Percentiles rank a stretch among this genome's conserved stretches.
phyloP scores from a whole-genome alignment of 1,140 invertebrate genomes.

The Bombus waltoni region DNA sequence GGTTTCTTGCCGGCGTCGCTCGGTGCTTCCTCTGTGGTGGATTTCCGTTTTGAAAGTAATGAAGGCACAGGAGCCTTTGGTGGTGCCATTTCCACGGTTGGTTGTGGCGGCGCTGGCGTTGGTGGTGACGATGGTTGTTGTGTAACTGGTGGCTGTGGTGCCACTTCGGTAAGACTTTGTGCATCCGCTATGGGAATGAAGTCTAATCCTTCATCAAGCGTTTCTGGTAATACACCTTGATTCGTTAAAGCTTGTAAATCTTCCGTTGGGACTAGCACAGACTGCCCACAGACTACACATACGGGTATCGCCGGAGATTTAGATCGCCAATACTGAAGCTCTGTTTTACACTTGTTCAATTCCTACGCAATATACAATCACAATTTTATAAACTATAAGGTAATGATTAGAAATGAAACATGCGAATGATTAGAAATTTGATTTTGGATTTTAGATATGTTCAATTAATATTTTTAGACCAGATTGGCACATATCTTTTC shows the following conservation, averaged over 20 bases:
- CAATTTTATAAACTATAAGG: not conserved
- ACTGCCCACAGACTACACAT: conserved; percentile 85
- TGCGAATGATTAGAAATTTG: not conserved
- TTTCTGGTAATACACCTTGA: conserved; percentile 85
- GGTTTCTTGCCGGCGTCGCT: conserved; percentile 77
- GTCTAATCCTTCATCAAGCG: conserved; percentile 80
- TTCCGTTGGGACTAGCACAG: conserved; percentile 83
- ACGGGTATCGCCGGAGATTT: conserved; percentile 89
- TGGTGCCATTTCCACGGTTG: conserved; percentile 76
- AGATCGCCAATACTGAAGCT: conserved; percentile 94
- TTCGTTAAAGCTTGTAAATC: conserved; percentile 85
- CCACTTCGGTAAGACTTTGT: conserved; percentile 74
- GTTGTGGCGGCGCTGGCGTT: conserved; percentile 52
- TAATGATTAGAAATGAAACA: not conserved
- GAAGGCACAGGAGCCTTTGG: conserved; percentile 76
- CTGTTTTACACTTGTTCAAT: conserved; percentile 94
- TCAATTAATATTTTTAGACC: not conserved
- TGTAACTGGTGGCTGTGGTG: conserved; percentile 49
- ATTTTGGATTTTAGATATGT: not conserved
- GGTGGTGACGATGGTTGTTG: conserved; percentile 54
- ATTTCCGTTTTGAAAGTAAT: conserved; percentile 77
- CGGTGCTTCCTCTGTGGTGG: conserved; percentile 70
- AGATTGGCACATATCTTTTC: not conserved
- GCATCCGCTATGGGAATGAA: conserved; percentile 81
- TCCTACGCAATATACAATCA: conserved; percentile 83